Evolutionary conservation across 1,140 invertebrate species (phyloP), one percentile per base, ranked within the genome.

Genomic region (Venustaconcha ellipsiformis): DNA sequence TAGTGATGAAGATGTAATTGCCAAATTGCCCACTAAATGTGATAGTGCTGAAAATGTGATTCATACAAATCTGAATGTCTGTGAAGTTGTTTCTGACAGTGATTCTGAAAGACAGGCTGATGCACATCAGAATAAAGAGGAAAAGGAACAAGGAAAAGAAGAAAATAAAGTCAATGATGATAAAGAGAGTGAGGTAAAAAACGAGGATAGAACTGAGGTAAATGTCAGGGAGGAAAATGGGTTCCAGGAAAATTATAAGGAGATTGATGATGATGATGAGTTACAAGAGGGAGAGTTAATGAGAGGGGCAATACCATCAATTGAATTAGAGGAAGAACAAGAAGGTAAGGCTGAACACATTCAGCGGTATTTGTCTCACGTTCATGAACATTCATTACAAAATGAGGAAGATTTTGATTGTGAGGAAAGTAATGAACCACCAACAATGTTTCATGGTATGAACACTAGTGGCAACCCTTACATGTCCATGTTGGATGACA

Each of bases 321-420:
- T 18, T 17, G 62, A 70, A 30, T 30, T 37, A 62, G 69, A 72
- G 57, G 56, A 64, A 62, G 75, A 77, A 56, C 64, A 77, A 26
- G 69, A 77, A 67, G 75, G 65, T 37, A 77, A 77, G 37, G 75
- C 75, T 62, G 75, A 77, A 56, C 75, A 77, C 37, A 77, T 77
- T 30, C 75, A 77, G 30, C 72, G 67, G 62, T 77, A 77, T 60
- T 67, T 77, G 59, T 67, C 60, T 30, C 75, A 77, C 68, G 75
- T 77, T 23, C 75, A 77, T 67, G 75, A 77, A 63, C 69, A 72
- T 4, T 77, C 75, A 26, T 58, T 77, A 15, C 69, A 72, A 48
- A 70, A 77, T 66, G 75, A 77, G 57, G 62, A 70, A 12, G 59
- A 75, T 63, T n/a, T 56, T 57, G 23, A 62, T 26, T 55, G 64